phyloP scores from a whole-genome alignment of 2,113 vertebrate species.

The Chlorocebus sabaeus region DNA sequence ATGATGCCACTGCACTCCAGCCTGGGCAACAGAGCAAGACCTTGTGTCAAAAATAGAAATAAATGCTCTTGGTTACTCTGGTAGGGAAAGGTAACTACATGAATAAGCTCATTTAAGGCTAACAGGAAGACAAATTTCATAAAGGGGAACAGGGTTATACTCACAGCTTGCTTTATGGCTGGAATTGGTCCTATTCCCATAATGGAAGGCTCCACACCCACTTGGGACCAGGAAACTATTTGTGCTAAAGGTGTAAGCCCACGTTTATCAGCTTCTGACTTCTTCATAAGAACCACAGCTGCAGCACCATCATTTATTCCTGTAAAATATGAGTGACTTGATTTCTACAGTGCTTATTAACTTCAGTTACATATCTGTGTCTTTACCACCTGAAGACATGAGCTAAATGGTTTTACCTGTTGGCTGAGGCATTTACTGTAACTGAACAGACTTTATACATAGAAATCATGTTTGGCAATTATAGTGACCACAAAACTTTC shows the following conservation, averaged over 20 bases:
- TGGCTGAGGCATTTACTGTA: not conserved
- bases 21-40: too few relatives aligned
- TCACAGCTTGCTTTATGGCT: conserved; percentile 95
- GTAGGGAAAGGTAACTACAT: not conserved
- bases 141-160: conserved; percentile 58
- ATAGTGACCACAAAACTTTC: not conserved
- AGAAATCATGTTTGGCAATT: not conserved
- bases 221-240: conserved; percentile 93
- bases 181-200: conserved; percentile 95
- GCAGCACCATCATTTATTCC: conserved; percentile 97
- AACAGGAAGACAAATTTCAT: not conserved
- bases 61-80: not conserved
- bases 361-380: too few relatives aligned
- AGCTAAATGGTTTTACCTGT: not conserved
- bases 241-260: conserved; percentile 89
- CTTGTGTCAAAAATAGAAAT: too few relatives aligned
- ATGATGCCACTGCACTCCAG: too few relatives aligned
- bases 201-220: conserved; percentile 92
- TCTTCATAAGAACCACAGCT: conserved; percentile 94
- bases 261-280: conserved; percentile 89
- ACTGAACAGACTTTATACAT: not conserved
- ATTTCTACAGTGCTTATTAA: rapidly evolving
- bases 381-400: not conserved
- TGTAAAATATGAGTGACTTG: conserved; percentile 65
- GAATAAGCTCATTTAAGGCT: not conserved